Base-by-base conservation (phyloP, 2,888 invertebrate species). In the Theristus sp. region DNA sequence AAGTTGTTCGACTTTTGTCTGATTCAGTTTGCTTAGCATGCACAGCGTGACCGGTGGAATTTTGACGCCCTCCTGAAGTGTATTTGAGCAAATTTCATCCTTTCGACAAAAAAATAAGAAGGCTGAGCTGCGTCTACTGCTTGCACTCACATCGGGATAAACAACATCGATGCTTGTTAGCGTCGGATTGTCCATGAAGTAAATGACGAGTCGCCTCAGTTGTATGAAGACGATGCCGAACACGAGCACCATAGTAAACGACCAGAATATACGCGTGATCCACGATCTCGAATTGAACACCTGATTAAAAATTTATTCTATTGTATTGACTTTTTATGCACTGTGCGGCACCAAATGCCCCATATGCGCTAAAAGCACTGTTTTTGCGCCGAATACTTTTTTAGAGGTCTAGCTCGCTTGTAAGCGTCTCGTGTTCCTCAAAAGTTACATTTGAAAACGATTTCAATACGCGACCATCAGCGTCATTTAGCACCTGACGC, bases 41-140 rank as follows among this genome's bases (percentile, higher is more conserved):
- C 60, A 60, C 25, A 60, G 6, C 13, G 57, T 56, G 2, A 60
- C 22, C 10, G 38, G 30, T 2, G 60, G 60, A 26, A 60, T 10
- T n/a, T n/a, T 26, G 29, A 60, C 10, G 24, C 60, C 60, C 20
- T 30, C 56, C 38, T 56, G n/a, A 20, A 56, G 17, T 38, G 6
- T 13, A 38, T 6, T 13, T 38, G 10, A 38, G 38, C 17, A 17
- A 6, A 38, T 6, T 38, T 17, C 17, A 38, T 38, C 17, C 38
- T 38, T 17, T 38, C 38, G 6, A 38, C 38, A 38, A 17, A 13
- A 6, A 38, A 6, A 38, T 38, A 17, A 38, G 6, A 6, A 17
- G 38, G 38, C 17, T 17, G 38, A n/a, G n/a, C n/a, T n/a, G n/a
- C n/a, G n/a, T n/a, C n/a, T n/a, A n/a, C n/a, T 38, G 38, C 6